A percentile compares a stretch with the other conserved stretches of the same genome.
Conservation (phyloP, 2,113 vertebrate genomes). For the Amphiprion percula region DNA sequence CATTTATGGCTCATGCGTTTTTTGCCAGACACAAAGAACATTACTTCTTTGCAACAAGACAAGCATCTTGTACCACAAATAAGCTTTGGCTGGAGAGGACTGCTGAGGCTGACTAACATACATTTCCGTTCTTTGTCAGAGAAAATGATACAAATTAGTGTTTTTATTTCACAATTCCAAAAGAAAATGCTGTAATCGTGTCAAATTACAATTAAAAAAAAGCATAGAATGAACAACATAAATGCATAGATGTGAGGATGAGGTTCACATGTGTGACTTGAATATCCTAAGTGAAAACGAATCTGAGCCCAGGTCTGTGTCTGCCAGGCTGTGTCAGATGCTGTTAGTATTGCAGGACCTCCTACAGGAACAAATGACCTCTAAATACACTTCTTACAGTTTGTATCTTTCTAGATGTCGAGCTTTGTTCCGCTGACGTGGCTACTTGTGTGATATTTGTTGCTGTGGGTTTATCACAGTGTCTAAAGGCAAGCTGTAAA, state of each 20-base stretch:
- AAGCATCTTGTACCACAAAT: conserved; percentile 2
- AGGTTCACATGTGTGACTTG: not conserved
- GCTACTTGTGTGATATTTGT: conserved; percentile 29
- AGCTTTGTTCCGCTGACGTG: conserved; percentile 19
- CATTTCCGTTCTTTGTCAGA: conserved; percentile 1
- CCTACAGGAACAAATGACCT: conserved; percentile 49
- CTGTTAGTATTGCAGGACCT: conserved; percentile 39
- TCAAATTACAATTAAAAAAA: not conserved
- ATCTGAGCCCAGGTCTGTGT: conserved; percentile 31
- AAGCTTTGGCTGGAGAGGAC: conserved; percentile 20
- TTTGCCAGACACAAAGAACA: conserved; percentile 58
- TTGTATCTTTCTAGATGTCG: conserved; percentile 25
- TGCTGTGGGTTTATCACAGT: conserved; percentile 22
- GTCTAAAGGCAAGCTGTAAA: conserved; percentile 28
- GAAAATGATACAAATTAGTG: not conserved
- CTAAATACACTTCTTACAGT: conserved; percentile 28
- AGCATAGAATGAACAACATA: not conserved
- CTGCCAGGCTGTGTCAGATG: conserved; percentile 54
- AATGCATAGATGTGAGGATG: not conserved
- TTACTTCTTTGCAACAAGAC: conserved; percentile 47
- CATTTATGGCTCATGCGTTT: conserved; percentile 70
- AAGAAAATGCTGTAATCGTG: not conserved
- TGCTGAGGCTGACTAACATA: conserved; percentile 8
- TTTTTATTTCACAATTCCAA: not conserved
- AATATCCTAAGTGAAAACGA: conserved; percentile 13